These are phyloP conservation scores for Drosophila pallidifrons DNA, from an alignment of 1,140 invertebrate species.

Conservation along the genomic window DNA sequence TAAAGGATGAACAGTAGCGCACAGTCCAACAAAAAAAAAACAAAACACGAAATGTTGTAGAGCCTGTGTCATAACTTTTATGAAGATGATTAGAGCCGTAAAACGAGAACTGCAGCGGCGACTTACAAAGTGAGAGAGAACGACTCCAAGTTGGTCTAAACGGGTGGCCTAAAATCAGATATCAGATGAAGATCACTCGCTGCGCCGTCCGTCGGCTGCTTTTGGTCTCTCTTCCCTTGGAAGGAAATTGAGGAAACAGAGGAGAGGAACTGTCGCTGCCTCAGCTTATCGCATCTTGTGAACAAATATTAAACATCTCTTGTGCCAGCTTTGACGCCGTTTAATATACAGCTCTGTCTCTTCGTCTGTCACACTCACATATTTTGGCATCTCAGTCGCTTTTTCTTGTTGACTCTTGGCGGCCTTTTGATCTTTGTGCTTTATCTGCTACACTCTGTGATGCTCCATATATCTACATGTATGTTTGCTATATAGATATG, in stretches of 20 bases:
- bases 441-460: constrained; percentile 49
- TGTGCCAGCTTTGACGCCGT: constrained; percentile 56
- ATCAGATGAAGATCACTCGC: constrained; percentile 28
- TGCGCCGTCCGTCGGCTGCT: constrained; percentile 16
- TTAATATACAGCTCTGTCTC: constrained; percentile 11
- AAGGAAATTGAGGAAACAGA: too few species aligned
- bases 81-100: constrained; percentile 57
- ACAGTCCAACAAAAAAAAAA: neutral
- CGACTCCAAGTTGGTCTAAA: constrained; percentile 6
- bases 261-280: constrained; percentile 15
- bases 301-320: constrained; percentile 73
- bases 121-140: constrained; percentile 17
- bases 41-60: neutral
- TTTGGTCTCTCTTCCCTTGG: constrained; percentile 7
- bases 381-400: constrained; percentile 17
- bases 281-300: constrained; percentile 67
- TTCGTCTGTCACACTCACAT: constrained; percentile 18
- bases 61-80: constrained; percentile 56
- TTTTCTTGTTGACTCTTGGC: constrained; percentile 56
- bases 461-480: constrained; percentile 65
- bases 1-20: constrained; percentile 28
- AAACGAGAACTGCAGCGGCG: constrained; percentile 40
- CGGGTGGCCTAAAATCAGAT: constrained; percentile 47
- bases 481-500: neutral
- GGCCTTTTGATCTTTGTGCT: constrained; percentile 69